phyloP scores from a whole-genome alignment of 2,888 invertebrate genomes.

The Melanotus villosus region DNA sequence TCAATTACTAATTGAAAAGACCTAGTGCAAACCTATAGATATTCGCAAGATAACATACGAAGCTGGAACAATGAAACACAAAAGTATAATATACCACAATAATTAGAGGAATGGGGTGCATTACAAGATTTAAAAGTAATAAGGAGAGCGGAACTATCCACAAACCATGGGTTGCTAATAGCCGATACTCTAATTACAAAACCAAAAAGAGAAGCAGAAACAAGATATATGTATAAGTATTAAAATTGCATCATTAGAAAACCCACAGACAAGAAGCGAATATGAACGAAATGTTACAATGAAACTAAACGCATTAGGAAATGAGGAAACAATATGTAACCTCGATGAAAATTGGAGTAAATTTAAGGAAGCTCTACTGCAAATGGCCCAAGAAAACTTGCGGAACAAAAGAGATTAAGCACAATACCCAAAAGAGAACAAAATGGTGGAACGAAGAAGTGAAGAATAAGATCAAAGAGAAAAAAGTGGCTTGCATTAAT shows the following conservation, averaged over 20 bases:
- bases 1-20: neutral
- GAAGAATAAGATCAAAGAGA: neutral
- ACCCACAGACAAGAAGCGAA: neutral
- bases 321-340: neutral
- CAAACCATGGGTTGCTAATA: neutral
- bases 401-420: neutral
- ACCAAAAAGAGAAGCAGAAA: too few relatives aligned
- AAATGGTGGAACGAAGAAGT: too few relatives aligned
- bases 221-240: too few relatives aligned
- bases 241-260: too few relatives aligned
- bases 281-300: neutral
- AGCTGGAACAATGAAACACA: neutral
- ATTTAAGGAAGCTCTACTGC: neutral
- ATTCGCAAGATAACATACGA: neutral
- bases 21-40: neutral
- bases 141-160: neutral
- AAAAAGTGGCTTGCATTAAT: neutral
- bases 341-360: neutral
- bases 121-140: too few relatives aligned
- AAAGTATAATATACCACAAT: neutral
- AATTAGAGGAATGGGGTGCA: neutral
- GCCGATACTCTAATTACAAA: neutral
- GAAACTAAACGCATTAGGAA: neutral
- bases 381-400: neutral
- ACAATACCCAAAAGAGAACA: too few relatives aligned